These are phyloP conservation scores for Zaprionus davidi DNA, from an alignment of 1,140 invertebrate species.

Conservation along the genomic window DNA sequence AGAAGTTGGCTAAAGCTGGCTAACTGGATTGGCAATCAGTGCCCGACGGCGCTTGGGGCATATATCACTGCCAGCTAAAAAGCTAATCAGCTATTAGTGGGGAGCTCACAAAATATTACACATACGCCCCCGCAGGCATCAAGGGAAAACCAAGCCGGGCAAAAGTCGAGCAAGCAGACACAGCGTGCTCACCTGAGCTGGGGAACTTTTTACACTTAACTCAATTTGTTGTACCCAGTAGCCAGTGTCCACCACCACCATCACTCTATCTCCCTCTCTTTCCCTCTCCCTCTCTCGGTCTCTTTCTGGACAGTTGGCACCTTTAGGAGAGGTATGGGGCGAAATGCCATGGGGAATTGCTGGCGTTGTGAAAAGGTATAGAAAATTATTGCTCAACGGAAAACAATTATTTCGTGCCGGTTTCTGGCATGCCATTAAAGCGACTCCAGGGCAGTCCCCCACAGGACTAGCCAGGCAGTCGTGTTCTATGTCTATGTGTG, in stretches of 20 bases:
- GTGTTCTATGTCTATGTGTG: background rate
- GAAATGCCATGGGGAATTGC: conserved; percentile 43
- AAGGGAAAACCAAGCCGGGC: background rate
- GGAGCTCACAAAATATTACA: conserved; percentile 49
- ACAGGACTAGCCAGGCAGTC: conserved; percentile 1
- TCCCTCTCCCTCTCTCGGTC: background rate
- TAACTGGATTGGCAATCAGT: conserved; percentile 44
- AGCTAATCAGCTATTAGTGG: conserved; percentile 56
- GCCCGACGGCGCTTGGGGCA: conserved; percentile 6
- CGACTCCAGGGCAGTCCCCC: conserved; percentile 20
- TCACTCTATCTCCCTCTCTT: background rate
- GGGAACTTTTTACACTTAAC: conserved; percentile 64
- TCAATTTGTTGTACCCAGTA: conserved; percentile 56
- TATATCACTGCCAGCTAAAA: conserved; percentile 52
- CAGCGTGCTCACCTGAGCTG: conserved; percentile 11
- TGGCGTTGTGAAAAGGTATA: conserved; percentile 51
- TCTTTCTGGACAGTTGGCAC: conserved; percentile 8
- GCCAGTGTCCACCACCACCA: background rate
- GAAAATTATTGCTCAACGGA: conserved; percentile 80
- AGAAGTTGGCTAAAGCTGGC: background rate
- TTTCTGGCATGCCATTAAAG: conserved; percentile 63
- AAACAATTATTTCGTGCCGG: conserved; percentile 75
- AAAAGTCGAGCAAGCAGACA: background rate
- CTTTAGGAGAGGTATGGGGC: conserved; percentile 23
- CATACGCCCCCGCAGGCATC: conserved; percentile 37